These are phyloP conservation scores for Drosophila dives DNA, from an alignment of 2,888 invertebrate genomes.

Conservation along the genomic window DNA sequence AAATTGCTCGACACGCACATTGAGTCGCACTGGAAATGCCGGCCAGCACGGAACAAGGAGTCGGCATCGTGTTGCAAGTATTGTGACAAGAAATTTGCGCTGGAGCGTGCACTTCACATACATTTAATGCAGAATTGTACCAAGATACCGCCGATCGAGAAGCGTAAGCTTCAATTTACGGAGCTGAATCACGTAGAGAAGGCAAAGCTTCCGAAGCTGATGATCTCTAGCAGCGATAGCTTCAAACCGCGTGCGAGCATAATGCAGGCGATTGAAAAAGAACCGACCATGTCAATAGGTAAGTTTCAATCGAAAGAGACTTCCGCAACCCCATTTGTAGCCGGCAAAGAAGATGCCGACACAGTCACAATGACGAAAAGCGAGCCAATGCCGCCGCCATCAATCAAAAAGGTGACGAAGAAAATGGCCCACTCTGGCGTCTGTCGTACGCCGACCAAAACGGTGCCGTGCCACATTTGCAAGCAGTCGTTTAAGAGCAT, in stretches of 20 bases:
- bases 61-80: slow-evolving; percentile 70
- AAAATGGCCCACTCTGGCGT: slow-evolving; percentile 79
- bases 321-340: not conserved
- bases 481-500: slow-evolving; percentile 80
- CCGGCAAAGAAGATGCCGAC: not conserved
- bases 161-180: slow-evolving; percentile 79
- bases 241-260: slow-evolving; percentile 28
- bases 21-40: slow-evolving; percentile 56
- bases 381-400: slow-evolving; percentile 57
- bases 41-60: slow-evolving; percentile 10
- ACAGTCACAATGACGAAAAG: not conserved
- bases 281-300: slow-evolving; percentile 5
- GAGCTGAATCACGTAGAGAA: slow-evolving; percentile 80
- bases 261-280: slow-evolving; percentile 13
- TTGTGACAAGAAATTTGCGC: slow-evolving; percentile 82
- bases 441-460: slow-evolving; percentile 82
- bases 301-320: slow-evolving; percentile 17
- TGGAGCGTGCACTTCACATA: slow-evolving; percentile 79
- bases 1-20: slow-evolving; percentile 74
- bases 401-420: slow-evolving; percentile 66
- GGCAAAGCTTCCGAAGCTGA: slow-evolving; percentile 72
- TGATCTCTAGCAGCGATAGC: slow-evolving; percentile 8
- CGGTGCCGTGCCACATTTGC: slow-evolving; percentile 78
- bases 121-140: slow-evolving; percentile 82
- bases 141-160: slow-evolving; percentile 82